Base-by-base conservation (phyloP, 2,113 vertebrate genomes). In the Petromus typicus region DNA sequence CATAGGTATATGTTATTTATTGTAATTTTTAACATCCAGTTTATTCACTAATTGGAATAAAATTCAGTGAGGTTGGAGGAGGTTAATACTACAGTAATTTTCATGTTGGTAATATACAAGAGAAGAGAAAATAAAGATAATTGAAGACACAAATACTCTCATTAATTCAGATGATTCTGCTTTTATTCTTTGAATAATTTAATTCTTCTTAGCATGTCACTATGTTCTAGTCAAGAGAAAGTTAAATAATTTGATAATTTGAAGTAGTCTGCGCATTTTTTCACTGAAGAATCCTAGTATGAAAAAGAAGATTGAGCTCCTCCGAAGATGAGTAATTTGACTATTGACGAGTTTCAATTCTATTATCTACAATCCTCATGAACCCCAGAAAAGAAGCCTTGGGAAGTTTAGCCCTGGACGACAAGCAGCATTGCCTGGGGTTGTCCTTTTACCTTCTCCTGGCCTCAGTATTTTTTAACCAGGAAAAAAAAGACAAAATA, bases 281-380 rank as follows among this genome's bases (percentile, higher is more conserved):
- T 64, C 30, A 86, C 40, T 95, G 78, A 95, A 63, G 63, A 95
- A 82, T 82, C 90, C 59, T 51, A 90, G 48, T 82, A 79, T 84
- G 66, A 83, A 32, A 61, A 13, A 93, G 10, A 85, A 73, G 30
- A 45, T 13, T 37, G 79, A 48, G n/a, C 54, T 92, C 37, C 71
- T 92, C 51, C 34, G 76, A 91, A 89, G 32, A 85, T 54, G 75
- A 88, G 7, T 17, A 27, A 51, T 82, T 57, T 92, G 34, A 18
- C 56, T 20, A 57, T 43, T 83, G 75, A 34, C 90, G 56, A 30
- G 88, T 80, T 93, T 89, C 51, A 88, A 17, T 85, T 92, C 20
- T 16, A 7, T 23, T 4, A 73, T 86, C 48, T 79, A 48, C 22
- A 96, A 82, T 81, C 92, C 32, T 17, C 40, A 45, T 27, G 6